Evolutionary conservation across 2,888 invertebrate species (phyloP).

Genomic region (Ormyrus rosae): DNA sequence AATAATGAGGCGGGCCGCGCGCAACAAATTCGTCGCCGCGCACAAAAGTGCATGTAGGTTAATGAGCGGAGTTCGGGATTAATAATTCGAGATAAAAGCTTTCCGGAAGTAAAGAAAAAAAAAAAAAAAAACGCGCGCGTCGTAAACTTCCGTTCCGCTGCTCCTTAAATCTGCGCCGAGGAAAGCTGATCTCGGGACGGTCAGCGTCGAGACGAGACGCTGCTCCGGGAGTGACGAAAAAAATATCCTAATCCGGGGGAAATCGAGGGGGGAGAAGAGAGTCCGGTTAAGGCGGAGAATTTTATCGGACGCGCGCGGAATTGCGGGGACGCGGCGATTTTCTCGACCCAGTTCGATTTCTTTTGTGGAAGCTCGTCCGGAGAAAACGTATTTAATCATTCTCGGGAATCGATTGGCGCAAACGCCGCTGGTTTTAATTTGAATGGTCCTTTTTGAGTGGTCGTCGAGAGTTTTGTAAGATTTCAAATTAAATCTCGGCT

Average conservation of each 20-base stretch:
- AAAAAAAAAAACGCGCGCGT: too few species aligned
- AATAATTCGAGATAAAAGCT: too few species aligned
- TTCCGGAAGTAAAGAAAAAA: too few species aligned
- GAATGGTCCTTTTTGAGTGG: too few species aligned
- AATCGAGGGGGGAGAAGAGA: background rate
- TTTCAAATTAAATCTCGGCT: too few species aligned
- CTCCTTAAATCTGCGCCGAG: too few species aligned
- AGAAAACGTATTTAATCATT: conserved; percentile 4
- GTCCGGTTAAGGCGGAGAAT: background rate
- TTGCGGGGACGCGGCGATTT: conserved; percentile 27
- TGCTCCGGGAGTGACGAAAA: too few species aligned
- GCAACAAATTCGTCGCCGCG: background rate
- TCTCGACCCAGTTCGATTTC: conserved; percentile 25
- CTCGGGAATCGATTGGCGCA: conserved; percentile 1
- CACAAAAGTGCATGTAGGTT: conserved; percentile 11
- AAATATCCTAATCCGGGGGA: too few species aligned
- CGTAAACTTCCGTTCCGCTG: too few species aligned
- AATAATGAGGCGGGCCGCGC: conserved; percentile 5
- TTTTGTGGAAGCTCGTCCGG: background rate
- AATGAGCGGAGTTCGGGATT: conserved; percentile 4
- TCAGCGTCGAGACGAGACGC: too few species aligned
- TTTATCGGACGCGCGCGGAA: background rate
- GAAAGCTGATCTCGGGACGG: too few species aligned
- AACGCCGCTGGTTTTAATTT: background rate
- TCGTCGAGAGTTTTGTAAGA: too few species aligned